These are phyloP conservation scores for Choristoneura rosaceana DNA, from an alignment of 2,888 invertebrate species.

Conservation along the genomic window DNA sequence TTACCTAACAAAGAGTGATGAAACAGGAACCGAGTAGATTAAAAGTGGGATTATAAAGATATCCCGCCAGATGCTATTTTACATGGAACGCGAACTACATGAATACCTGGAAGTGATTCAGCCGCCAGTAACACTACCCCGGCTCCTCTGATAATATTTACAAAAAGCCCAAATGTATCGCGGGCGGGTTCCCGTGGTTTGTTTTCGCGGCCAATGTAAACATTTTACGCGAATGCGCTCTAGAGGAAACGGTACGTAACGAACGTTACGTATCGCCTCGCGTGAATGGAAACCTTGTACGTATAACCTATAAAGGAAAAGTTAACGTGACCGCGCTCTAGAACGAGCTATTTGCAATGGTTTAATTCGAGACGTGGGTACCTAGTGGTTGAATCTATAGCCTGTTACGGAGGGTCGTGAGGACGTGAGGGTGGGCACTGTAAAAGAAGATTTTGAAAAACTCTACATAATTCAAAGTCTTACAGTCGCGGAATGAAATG, in stretches of 20 bases:
- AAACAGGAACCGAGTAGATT: no score
- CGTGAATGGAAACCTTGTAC: conserved; percentile 25
- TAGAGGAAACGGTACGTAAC: neutral
- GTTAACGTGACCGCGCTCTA: conserved; percentile 2
- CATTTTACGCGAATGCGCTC: neutral
- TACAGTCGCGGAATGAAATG: no score
- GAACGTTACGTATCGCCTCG: conserved; percentile 13
- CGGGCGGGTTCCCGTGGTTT: neutral
- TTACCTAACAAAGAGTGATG: no score
- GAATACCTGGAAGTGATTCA: neutral
- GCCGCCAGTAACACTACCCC: neutral
- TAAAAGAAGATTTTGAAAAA: no score
- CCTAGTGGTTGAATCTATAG: neutral
- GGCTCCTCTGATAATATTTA: conserved; percentile 18
- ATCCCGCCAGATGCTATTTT: neutral
- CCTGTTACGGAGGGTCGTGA: no score
- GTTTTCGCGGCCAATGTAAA: conserved; percentile 20
- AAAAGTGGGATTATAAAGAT: no score
- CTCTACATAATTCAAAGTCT: no score
- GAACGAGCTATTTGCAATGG: neutral
- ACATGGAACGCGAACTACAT: neutral
- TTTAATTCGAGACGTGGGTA: neutral
- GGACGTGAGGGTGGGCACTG: no score
- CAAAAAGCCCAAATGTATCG: conserved; percentile 7
- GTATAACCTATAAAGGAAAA: conserved; percentile 19